Evolutionary conservation across 2,113 vertebrate genomes (phyloP).

Genomic region (Typhlomys cinereus): DNA sequence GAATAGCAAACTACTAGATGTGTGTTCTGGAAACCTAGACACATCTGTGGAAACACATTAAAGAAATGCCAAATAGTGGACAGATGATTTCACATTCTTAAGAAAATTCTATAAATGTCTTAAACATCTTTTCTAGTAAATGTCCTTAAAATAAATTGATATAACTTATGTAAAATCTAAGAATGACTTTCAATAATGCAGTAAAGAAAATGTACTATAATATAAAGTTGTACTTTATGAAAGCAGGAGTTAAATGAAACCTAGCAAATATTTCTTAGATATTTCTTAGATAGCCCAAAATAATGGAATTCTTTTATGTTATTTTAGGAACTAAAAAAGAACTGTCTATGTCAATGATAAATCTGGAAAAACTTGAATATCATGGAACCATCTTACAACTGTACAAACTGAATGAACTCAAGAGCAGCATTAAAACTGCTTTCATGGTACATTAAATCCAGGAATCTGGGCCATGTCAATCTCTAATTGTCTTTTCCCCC

Average conservation of each 20-base stretch:
- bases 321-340: background rate
- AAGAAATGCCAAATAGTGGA: slow-evolving; percentile 71
- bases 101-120: slow-evolving; percentile 68
- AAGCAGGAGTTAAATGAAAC: slow-evolving; percentile 58
- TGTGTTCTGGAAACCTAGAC: slow-evolving; percentile 72
- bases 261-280: slow-evolving; percentile 56
- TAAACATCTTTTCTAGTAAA: slow-evolving; percentile 73
- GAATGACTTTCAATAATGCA: slow-evolving; percentile 75
- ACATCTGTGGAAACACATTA: slow-evolving; percentile 69
- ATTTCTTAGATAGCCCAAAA: slow-evolving; percentile 50
- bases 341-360: background rate
- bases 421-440: background rate
- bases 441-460: background rate
- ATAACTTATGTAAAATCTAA: slow-evolving; percentile 77
- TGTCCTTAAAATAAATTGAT: slow-evolving; percentile 75
- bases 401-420: background rate
- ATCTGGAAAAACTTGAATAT: background rate
- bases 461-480: background rate
- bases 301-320: slow-evolving; percentile 59
- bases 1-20: slow-evolving; percentile 39
- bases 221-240: slow-evolving; percentile 28
- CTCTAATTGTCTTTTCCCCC: background rate
- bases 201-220: slow-evolving; percentile 61
- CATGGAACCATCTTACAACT: background rate
- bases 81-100: slow-evolving; percentile 69